Percentiles rank a stretch among this genome's conserved stretches.
Conservation (phyloP, 2,888 invertebrate genomes). For the Lepidocyrtinus sp. region DNA sequence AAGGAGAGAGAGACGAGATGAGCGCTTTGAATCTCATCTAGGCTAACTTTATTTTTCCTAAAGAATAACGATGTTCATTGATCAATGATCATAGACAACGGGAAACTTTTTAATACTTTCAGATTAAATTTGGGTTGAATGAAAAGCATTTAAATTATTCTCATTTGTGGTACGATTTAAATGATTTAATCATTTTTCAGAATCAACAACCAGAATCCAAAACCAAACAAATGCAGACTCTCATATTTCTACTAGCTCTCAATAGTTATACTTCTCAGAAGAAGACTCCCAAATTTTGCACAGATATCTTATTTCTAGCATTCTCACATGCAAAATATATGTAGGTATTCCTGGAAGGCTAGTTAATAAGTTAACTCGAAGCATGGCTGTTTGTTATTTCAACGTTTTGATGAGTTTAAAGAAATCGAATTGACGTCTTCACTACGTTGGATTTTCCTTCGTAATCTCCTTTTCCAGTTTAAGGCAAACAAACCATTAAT, state of each 20-base stretch:
- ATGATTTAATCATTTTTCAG: too few relatives aligned
- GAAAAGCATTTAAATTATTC: neutral
- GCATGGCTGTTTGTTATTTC: neutral
- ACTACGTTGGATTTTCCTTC: neutral
- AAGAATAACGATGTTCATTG: conserved; percentile 16
- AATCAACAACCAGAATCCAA: too few relatives aligned
- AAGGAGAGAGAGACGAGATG: neutral
- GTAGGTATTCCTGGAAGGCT: too few relatives aligned
- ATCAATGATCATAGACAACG: conserved; percentile 12
- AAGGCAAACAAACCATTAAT: neutral
- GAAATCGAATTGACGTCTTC: neutral
- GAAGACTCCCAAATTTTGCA: neutral
- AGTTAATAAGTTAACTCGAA: too few relatives aligned
- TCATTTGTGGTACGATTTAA: too few relatives aligned
- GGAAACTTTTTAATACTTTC: neutral
- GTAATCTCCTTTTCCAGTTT: neutral
- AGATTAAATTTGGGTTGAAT: neutral
- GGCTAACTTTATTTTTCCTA: neutral
- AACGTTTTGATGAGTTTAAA: conserved; percentile 15
- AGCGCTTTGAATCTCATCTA: neutral
- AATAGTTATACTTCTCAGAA: too few relatives aligned
- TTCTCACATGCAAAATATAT: conserved; percentile 1
- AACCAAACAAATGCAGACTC: too few relatives aligned
- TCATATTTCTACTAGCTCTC: too few relatives aligned
- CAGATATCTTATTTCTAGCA: conserved; percentile 3